Conservation (phyloP, 2,113 vertebrate species). For the Dolichotis patagonum region DNA sequence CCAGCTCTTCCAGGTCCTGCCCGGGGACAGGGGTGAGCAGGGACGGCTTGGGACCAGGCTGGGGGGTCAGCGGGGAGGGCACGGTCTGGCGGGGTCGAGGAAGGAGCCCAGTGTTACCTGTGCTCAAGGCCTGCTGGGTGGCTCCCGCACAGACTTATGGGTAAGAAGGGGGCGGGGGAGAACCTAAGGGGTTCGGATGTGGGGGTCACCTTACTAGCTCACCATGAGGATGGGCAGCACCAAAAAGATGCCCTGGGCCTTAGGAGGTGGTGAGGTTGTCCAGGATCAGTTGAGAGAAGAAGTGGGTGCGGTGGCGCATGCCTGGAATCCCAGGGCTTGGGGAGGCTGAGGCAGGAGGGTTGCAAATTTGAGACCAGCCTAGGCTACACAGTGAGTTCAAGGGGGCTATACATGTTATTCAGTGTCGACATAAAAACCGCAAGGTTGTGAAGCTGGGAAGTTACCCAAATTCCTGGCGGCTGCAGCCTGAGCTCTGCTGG, state of each 20-base stretch:
- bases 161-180: background rate
- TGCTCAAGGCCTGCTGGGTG: background rate
- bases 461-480: background rate
- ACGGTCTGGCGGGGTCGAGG: background rate
- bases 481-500: background rate
- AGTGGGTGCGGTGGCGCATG: background rate
- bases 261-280: background rate
- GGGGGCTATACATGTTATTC: background rate
- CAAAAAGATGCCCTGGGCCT: background rate
- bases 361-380: no score
- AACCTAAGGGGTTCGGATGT: background rate
- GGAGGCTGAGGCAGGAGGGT: background rate
- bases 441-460: no score
- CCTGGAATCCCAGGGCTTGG: background rate
- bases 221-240: background rate
- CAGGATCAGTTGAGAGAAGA: background rate
- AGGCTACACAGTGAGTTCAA: no score
- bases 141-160: background rate
- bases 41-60: background rate
- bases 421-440: background rate
- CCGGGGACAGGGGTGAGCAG: conserved; percentile 88
- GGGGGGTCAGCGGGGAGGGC: no score
- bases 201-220: background rate
- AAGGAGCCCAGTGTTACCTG: background rate
- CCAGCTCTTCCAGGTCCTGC: conserved; percentile 90